Evolutionary conservation across 2,888 invertebrate species (phyloP).

Genomic region (Drosophila anomalata): DNA sequence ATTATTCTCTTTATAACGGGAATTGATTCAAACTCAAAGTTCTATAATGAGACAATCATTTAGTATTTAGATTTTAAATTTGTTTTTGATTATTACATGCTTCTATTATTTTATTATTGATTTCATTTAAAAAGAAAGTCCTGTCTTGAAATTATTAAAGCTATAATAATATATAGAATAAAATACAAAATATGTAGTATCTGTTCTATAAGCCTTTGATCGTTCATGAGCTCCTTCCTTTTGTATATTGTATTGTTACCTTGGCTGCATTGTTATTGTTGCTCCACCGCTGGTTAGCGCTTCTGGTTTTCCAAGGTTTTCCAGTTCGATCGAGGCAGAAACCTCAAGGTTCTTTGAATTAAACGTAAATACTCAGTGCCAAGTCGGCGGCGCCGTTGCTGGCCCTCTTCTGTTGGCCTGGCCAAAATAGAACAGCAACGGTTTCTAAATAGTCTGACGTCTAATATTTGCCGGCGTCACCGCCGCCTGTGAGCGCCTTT

Average conservation of each 20-base stretch:
- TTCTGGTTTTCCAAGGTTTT: constrained; percentile 78
- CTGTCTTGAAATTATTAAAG: no score
- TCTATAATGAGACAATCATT: no score
- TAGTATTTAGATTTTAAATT: no score
- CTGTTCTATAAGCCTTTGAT: constrained; percentile 13
- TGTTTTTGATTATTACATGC: no score
- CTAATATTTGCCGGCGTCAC: constrained; percentile 2
- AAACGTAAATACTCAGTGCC: constrained; percentile 19
- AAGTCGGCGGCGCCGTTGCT: constrained; percentile 28
- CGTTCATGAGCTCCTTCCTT: constrained; percentile 20
- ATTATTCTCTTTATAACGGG: neutral
- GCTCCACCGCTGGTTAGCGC: constrained; percentile 15
- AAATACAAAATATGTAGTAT: neutral
- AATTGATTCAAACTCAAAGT: no score
- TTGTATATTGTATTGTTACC: constrained; percentile 8
- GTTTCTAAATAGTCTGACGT: constrained; percentile 65
- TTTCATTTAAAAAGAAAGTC: no score
- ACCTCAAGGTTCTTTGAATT: constrained; percentile 67
- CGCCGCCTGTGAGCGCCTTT: constrained; percentile 13
- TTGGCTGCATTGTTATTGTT: constrained; percentile 10
- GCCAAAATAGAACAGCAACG: constrained; percentile 75
- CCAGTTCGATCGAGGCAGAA: constrained; percentile 65
- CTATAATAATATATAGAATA: no score
- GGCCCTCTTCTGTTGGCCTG: constrained; percentile 78
- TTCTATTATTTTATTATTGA: no score